These are phyloP conservation scores for Todus mexicanus DNA, from an alignment of 2,797 vertebrate species.

Conservation along the genomic window DNA sequence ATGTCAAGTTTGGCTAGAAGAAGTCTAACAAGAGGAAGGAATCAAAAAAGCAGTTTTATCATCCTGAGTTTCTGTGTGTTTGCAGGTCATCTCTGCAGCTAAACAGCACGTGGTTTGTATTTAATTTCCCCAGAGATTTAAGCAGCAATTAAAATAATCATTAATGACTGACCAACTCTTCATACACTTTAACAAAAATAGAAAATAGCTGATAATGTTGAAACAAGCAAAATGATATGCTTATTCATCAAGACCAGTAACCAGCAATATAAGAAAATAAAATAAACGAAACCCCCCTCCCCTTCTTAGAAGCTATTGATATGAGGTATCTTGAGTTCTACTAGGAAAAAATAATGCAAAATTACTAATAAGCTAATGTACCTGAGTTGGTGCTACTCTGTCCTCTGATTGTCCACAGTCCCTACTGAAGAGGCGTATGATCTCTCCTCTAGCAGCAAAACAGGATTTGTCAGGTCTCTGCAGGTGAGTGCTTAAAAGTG, in stretches of 20 bases:
- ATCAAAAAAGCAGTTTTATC: background rate
- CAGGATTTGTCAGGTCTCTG: background rate
- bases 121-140: conserved; percentile 35
- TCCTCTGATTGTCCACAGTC: background rate
- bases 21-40: background rate
- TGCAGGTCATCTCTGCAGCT: background rate
- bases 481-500: background rate
- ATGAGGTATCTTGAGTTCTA: background rate
- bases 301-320: background rate
- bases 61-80: background rate
- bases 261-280: background rate
- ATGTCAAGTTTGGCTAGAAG: background rate
- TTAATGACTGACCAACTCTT: conserved; percentile 17
- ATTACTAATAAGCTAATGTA: background rate
- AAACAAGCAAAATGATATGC: background rate
- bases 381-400: background rate
- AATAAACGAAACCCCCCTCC: background rate
- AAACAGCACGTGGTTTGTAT: background rate
- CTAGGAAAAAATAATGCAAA: background rate
- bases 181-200: background rate
- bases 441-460: background rate
- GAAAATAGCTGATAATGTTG: background rate
- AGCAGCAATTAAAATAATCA: conserved; percentile 50
- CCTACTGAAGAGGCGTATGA: background rate
- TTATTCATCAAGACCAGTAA: background rate